A percentile compares a stretch with the other conserved stretches of the same genome.
Evolutionary conservation across 2,113 vertebrate genomes (phyloP).

Genomic region (Pseudois nayaur): DNA sequence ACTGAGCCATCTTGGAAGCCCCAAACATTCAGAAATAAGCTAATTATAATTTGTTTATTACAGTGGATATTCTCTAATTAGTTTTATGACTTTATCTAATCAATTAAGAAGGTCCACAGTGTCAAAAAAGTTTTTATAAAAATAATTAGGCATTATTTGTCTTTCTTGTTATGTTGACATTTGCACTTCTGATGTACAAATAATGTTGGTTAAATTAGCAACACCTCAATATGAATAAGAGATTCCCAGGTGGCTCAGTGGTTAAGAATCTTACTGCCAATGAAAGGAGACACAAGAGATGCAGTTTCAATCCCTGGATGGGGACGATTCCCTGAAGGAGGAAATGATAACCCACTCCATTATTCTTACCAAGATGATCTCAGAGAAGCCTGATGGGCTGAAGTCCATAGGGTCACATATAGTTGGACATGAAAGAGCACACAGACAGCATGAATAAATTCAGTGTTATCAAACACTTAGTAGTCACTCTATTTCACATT

Average conservation of each 20-base stretch:
- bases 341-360: background rate
- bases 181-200: background rate
- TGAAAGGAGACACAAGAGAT: background rate
- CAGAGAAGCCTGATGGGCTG: background rate
- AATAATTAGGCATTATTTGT: background rate
- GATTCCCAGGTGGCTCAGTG: background rate
- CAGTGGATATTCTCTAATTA: background rate
- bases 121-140: background rate
- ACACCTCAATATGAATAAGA: background rate
- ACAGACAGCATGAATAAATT: background rate
- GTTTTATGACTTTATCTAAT: background rate
- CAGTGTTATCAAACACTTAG: background rate
- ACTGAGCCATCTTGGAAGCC: background rate
- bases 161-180: background rate
- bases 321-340: background rate
- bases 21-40: background rate
- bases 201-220: background rate
- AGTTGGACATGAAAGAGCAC: background rate
- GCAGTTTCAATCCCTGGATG: rapidly evolving
- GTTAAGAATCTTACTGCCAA: background rate
- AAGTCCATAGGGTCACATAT: background rate
- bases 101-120: background rate
- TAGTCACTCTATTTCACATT: background rate
- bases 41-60: background rate
- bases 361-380: background rate